Evolutionary conservation across 2,888 invertebrate genomes (phyloP), one percentile per base, ranked within the genome.

Genomic region (Latrodectus hesperus): DNA sequence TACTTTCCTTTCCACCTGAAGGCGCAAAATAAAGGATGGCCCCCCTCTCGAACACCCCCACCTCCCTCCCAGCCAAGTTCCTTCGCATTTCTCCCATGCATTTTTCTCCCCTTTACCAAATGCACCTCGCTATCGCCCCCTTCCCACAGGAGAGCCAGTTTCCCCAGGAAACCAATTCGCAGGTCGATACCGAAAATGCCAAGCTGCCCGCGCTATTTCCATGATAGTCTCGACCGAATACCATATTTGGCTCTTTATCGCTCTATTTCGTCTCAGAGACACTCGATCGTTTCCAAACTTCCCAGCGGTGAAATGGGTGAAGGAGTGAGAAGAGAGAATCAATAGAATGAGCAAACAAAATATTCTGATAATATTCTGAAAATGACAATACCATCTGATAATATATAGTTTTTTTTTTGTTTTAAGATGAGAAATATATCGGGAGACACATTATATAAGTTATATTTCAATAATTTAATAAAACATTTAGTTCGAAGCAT

Each of bases 211-310:
- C 72, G 81, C 68, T 68, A 38, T 70, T 49, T 82, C 82, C 75
- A 75, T 75, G 75, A 82, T 74, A 75, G 65, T 75, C n/a, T 16
- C 60, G 17, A n/a, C 22, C 52, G 12, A 3, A 17, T 26, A 55
- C 83, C 83, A 77, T 67, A 77, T 77, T 84, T 84, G 83, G 83
- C 83, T 77, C 38, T 64, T 77, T 84, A 84, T 84, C 83, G 83
- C 82, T 60, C 60, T 26, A n/a, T 11, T 60, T 60, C 60, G 12
- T n/a, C n/a, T 60, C 55, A 9, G n/a, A 60, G 60, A 10, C 14
- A 14, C 60, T 12, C n/a, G 60, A 11, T n/a, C 14, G 60, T 60
- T 60, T 11, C n/a, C 38, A 38, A 3, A 6, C 1, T 38, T 38
- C 38, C 6, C 38, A 38, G 11, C 60, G 60, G 0, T 12, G n/a